These are phyloP conservation scores for Chunga burmeisteri DNA, from an alignment of 2,113 vertebrate genomes.

Conservation along the genomic window DNA sequence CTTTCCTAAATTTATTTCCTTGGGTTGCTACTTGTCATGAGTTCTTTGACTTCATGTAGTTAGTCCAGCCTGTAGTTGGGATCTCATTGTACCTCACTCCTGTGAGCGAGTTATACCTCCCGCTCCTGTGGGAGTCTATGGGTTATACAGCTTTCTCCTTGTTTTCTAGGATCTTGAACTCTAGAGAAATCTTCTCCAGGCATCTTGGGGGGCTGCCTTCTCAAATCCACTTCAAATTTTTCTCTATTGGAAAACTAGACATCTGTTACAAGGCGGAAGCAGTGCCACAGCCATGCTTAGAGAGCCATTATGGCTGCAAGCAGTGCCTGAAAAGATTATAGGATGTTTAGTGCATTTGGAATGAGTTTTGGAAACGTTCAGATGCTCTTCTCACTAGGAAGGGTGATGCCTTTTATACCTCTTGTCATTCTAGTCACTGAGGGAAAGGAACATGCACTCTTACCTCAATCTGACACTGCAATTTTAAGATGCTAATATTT, in stretches of 20 bases:
- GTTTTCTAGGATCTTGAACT: not conserved
- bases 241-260: not conserved
- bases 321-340: not conserved
- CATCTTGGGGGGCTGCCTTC: not conserved
- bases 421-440: not conserved
- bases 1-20: not conserved
- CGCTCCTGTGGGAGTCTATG: not conserved
- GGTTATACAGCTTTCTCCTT: not conserved
- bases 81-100: not conserved
- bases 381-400: not conserved
- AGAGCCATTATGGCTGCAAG: not conserved
- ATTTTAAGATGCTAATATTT: not conserved
- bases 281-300: too few relatives aligned
- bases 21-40: not conserved
- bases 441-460: not conserved
- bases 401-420: not conserved
- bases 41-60: not conserved
- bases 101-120: not conserved
- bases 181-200: not conserved
- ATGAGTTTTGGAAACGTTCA: not conserved
- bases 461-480: not conserved
- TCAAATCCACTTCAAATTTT: not conserved
- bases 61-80: not conserved
- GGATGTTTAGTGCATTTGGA: not conserved
- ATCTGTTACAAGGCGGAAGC: not conserved